Conservation (phyloP, 2,113 vertebrate species). For the Thunnus maccoyii region DNA sequence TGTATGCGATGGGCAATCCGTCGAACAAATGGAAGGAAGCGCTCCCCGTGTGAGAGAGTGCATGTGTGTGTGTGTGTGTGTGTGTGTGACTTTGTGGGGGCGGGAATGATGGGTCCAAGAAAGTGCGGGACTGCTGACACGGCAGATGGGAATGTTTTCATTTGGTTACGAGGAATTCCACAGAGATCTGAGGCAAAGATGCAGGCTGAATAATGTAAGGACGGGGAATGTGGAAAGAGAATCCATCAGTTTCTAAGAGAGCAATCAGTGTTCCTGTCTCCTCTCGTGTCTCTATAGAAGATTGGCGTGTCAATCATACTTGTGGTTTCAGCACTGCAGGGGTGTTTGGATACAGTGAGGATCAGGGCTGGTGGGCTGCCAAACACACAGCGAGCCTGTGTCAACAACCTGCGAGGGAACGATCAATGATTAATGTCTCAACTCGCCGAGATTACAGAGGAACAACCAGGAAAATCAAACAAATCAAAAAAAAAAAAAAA, state of each 20-base stretch:
- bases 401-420: conserved; percentile 40
- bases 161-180: conserved; percentile 71
- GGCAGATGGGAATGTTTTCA: conserved; percentile 79
- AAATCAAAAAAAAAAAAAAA: neutral
- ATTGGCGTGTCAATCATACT: conserved; percentile 60
- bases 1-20: conserved; percentile 41
- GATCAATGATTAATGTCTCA: conserved; percentile 19
- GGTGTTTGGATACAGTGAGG: conserved; percentile 45
- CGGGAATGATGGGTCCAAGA: conserved; percentile 64
- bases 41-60: conserved; percentile 21
- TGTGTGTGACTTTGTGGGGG: conserved; percentile 53
- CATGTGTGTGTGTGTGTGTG: conserved; percentile 1
- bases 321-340: conserved; percentile 33
- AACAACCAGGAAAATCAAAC: neutral
- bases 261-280: conserved; percentile 47
- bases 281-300: conserved; percentile 27
- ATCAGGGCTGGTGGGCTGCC: conserved; percentile 44
- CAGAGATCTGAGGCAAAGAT: conserved; percentile 52
- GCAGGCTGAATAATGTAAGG: conserved; percentile 49
- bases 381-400: conserved; percentile 32
- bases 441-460: neutral
- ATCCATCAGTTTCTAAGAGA: conserved; percentile 48
- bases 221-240: conserved; percentile 22
- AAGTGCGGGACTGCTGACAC: conserved; percentile 73
- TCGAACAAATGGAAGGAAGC: conserved; percentile 57